Percentiles rank a stretch among this genome's conserved stretches.
phyloP scores from a whole-genome alignment of 2,888 invertebrate species.

The Halictus ligatus region DNA sequence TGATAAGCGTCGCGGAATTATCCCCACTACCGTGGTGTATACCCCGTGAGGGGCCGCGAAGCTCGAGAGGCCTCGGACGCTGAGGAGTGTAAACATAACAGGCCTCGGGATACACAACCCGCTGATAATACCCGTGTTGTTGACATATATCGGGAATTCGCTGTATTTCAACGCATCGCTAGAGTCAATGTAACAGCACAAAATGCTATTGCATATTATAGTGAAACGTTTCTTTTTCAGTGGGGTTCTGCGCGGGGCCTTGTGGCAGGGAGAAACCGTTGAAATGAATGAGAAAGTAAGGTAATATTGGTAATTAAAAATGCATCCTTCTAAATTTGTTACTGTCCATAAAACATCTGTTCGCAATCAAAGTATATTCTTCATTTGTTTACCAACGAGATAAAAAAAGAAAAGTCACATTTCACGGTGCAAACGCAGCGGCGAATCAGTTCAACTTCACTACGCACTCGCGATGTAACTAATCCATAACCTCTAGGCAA shows the following conservation, averaged over 20 bases:
- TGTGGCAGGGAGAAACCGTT: constrained; percentile 28
- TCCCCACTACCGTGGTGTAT: too few species aligned
- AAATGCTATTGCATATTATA: not conserved
- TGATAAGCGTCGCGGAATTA: too few species aligned
- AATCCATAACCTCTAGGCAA: constrained; percentile 25
- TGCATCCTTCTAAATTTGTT: not conserved
- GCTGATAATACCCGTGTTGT: too few species aligned
- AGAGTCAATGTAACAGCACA: not conserved
- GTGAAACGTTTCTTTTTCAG: not conserved
- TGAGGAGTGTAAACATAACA: too few species aligned
- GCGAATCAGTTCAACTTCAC: constrained; percentile 27
- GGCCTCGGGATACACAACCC: too few species aligned
- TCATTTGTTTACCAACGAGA: not conserved
- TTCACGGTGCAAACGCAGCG: constrained; percentile 19
- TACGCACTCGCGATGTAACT: not conserved
- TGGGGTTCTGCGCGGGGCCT: constrained; percentile 12
- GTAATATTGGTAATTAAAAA: not conserved
- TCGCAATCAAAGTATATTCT: too few species aligned
- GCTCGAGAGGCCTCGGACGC: too few species aligned
- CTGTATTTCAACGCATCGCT: not conserved
- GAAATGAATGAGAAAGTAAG: not conserved
- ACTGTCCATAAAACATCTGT: not conserved
- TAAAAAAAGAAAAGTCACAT: not conserved
- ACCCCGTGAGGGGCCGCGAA: too few species aligned
- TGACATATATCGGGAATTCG: too few species aligned